A percentile compares a stretch with the other conserved stretches of the same genome.
These are phyloP conservation scores for Sitophilus oryzae DNA, from an alignment of 1,140 invertebrate species.

Conservation along the genomic window DNA sequence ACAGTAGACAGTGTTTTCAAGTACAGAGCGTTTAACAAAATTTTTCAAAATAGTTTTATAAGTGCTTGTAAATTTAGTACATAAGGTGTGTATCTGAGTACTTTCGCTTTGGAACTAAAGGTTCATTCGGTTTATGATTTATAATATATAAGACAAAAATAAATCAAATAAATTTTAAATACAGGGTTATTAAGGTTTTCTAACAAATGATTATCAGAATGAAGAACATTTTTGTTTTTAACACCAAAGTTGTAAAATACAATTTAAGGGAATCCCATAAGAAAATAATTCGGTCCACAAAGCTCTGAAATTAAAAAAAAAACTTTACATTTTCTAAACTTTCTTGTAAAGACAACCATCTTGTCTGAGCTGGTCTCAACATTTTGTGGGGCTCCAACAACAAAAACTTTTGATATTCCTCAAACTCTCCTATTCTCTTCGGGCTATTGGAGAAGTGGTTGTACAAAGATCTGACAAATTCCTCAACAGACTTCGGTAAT, in stretches of 20 bases:
- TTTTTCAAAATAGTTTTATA: constrained; percentile 6
- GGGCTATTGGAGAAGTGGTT: constrained; percentile 8
- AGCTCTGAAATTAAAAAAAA: constrained; percentile 3
- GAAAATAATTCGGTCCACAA: neutral
- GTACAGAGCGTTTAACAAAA: neutral
- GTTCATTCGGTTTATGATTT: neutral
- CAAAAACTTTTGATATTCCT: constrained; percentile 9
- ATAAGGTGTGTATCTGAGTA: neutral
- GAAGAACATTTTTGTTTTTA: neutral
- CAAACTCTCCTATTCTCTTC: neutral
- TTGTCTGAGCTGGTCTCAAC: constrained; percentile 5
- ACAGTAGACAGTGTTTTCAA: no score
- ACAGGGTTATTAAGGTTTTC: neutral
- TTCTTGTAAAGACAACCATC: constrained; percentile 14
- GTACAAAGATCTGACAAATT: constrained; percentile 13
- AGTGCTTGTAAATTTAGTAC: neutral
- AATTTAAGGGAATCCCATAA: constrained; percentile 1
- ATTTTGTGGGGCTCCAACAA: constrained; percentile 5
- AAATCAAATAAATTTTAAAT: constrained; percentile 1
- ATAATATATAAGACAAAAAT: constrained; percentile 2
- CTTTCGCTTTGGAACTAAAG: neutral
- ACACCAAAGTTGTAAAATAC: neutral
- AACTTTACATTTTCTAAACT: constrained; percentile 4
- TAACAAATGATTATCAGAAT: neutral
- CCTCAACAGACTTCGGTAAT: constrained; percentile 6